Evolutionary conservation across 2,113 vertebrate species (phyloP).

Genomic region (Protomyctophum bolini): DNA sequence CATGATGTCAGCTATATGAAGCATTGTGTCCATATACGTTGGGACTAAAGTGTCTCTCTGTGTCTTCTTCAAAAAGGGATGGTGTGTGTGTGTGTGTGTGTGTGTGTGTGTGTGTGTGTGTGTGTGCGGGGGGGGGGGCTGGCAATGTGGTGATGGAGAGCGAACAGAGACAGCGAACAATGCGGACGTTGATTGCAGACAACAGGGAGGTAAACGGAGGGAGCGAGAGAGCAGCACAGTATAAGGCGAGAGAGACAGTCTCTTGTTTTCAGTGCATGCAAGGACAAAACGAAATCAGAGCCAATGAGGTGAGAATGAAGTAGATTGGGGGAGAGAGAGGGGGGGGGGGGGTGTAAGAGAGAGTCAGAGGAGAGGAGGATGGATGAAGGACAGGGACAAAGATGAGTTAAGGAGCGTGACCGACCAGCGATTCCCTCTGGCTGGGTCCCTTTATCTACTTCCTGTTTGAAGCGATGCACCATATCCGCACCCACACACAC

Average conservation of each 20-base stretch:
- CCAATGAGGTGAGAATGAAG: not conserved
- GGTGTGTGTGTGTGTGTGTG: too few species aligned
- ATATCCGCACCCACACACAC: not conserved
- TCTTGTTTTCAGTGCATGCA: not conserved
- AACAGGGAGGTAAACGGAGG: not conserved
- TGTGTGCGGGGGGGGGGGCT: too few species aligned
- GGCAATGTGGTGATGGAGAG: not conserved
- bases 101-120: too few species aligned
- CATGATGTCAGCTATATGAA: not conserved
- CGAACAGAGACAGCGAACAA: not conserved
- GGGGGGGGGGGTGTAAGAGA: not conserved
- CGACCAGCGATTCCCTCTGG: conserved; percentile 1
- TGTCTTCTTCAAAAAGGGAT: not conserved
- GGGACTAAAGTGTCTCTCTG: not conserved
- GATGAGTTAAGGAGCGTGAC: not conserved
- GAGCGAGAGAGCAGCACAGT: not conserved
- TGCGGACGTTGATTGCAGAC: not conserved
- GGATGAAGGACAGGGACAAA: not conserved
- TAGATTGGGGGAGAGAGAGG: conserved; percentile 11
- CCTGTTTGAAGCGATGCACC: not conserved
- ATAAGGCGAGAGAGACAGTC: too few species aligned
- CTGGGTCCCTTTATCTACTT: conserved; percentile 23
- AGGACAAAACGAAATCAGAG: not conserved
- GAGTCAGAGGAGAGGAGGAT: not conserved
- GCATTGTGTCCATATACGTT: not conserved